Evolutionary conservation across 1,140 invertebrate species (phyloP), one percentile per base, ranked within the genome.

Genomic region (Pseudoatta argentina): DNA sequence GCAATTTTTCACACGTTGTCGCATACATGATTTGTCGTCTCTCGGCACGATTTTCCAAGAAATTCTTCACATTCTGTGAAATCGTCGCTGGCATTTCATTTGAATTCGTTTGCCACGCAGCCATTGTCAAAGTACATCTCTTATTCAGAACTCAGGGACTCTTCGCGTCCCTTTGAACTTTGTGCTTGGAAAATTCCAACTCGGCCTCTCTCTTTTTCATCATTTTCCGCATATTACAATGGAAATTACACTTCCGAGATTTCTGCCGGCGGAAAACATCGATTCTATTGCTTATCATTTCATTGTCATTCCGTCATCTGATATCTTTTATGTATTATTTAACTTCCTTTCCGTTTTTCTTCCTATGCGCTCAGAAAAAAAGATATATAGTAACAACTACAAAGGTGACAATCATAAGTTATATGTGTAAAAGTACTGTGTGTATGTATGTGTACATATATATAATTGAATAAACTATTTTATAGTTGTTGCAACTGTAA

Each of bases 41-140:
- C 18, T 44, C 30, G 78, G 1, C 12, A 21, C 6, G 63, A 79
- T 53, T 67, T 67, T 72, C n/a, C 63, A 27, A 30, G 66, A 55
- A 69, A 44, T 64, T 69, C n/a, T 34, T 30, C 67, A 39, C 12
- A 34, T 51, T 72, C 18, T 4, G 55, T 2, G 8, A 61, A 39
- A 8, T 16, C 63, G 55, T 61, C 79, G 55, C 24, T 6, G 55
- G 55, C 69, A 61, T 83, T 83, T 83, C 55, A 48, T 55, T 83
- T 61, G 55, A 83, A 75, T 83, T 61, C 79, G 61, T 73, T 83
- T 61, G 69, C 55, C 67, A 21, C 69, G 79, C 67, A 48, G 69
- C 69, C 27, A 83, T 75, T 83, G 69, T 83, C 69, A 63, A 75
- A 83, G 79, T 73, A 61, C 79, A 73, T 75, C 69, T 83, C 67